Percentiles rank a stretch among this genome's conserved stretches.
Conservation (phyloP, 2,888 invertebrate genomes). For the Troides oblongomaculatus region DNA sequence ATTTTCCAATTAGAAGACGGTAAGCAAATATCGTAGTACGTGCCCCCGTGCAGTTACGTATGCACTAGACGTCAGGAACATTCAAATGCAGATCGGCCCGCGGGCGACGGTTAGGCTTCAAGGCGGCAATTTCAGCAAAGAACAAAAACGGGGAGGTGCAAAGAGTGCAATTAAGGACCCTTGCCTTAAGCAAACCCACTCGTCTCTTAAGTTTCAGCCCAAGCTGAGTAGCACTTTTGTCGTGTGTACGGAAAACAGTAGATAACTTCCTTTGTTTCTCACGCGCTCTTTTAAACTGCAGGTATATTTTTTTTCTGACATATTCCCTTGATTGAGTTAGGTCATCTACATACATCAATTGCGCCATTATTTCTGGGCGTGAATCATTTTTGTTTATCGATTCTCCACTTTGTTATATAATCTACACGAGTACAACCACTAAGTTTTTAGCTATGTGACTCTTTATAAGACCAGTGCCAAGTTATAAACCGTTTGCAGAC, state of each 20-base stretch:
- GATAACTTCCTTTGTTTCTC: slow-evolving; percentile 16
- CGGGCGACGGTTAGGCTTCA: slow-evolving; percentile 27
- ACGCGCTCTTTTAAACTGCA: slow-evolving; percentile 4
- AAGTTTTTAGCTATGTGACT: slow-evolving; percentile 9
- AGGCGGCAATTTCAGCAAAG: slow-evolving; percentile 21
- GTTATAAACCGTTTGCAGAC: slow-evolving; percentile 11
- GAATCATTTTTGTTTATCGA: slow-evolving; percentile 32
- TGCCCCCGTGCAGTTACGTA: background rate
- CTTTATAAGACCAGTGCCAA: slow-evolving; percentile 19
- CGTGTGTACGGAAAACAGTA: slow-evolving; percentile 21
- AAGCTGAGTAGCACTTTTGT: slow-evolving; percentile 25
- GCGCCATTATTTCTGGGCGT: slow-evolving; percentile 29
- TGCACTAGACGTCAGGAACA: slow-evolving; percentile 14
- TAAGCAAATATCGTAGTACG: background rate
- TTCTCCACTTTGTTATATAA: slow-evolving; percentile 28
- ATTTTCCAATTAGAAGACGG: background rate
- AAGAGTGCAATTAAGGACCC: slow-evolving; percentile 47
- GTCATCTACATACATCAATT: slow-evolving; percentile 28
- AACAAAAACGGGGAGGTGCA: slow-evolving; percentile 36
- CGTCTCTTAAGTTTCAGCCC: slow-evolving; percentile 28
- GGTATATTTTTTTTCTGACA: background rate
- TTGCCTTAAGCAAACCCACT: slow-evolving; percentile 45
- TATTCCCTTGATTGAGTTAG: background rate
- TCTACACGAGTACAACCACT: slow-evolving; percentile 6
- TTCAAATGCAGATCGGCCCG: slow-evolving; percentile 12